Percentiles rank a stretch among this genome's conserved stretches.
phyloP scores from a whole-genome alignment of 2,113 vertebrate species.

The Oncorhynchus keta region DNA sequence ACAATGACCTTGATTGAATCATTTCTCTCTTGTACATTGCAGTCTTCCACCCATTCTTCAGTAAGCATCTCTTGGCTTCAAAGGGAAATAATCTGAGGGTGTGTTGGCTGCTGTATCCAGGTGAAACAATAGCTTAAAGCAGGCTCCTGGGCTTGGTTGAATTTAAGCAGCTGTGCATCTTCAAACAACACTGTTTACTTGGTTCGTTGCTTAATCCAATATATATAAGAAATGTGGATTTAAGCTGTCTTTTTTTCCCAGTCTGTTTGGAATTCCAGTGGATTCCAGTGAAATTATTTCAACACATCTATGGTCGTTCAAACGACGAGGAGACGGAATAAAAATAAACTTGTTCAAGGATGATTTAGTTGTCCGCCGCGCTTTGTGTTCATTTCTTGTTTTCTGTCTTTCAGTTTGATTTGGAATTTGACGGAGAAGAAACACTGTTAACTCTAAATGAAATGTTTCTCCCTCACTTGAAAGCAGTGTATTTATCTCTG shows the following conservation, averaged over 20 bases:
- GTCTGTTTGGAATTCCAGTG: constrained; percentile 40
- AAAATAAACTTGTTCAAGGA: constrained; percentile 44
- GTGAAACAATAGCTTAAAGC: constrained; percentile 66
- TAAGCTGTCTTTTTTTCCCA: constrained; percentile 44
- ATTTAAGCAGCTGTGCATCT: constrained; percentile 65
- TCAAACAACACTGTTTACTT: constrained; percentile 55
- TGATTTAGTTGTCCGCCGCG: constrained; percentile 34
- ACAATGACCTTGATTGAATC: constrained; percentile 54
- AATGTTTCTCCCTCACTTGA: constrained; percentile 32
- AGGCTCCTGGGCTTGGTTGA: constrained; percentile 51
- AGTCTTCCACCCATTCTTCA: constrained; percentile 49
- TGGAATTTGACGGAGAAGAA: constrained; percentile 33
- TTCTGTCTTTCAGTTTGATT: constrained; percentile 50
- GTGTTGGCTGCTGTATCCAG: constrained; percentile 45
- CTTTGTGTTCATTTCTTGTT: constrained; percentile 21
- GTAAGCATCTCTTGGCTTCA: constrained; percentile 34
- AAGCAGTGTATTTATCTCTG: constrained; percentile 41
- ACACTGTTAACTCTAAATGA: constrained; percentile 31
- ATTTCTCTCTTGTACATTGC: constrained; percentile 35
- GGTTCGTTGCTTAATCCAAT: constrained; percentile 60
- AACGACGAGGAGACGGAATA: constrained; percentile 38
- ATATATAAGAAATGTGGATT: constrained; percentile 47
- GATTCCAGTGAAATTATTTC: constrained; percentile 57
- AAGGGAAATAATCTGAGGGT: constrained; percentile 35
- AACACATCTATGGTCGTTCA: constrained; percentile 56